Base-by-base conservation (phyloP, 2,797 vertebrate genomes). In the Myioborus melanocephalus region DNA sequence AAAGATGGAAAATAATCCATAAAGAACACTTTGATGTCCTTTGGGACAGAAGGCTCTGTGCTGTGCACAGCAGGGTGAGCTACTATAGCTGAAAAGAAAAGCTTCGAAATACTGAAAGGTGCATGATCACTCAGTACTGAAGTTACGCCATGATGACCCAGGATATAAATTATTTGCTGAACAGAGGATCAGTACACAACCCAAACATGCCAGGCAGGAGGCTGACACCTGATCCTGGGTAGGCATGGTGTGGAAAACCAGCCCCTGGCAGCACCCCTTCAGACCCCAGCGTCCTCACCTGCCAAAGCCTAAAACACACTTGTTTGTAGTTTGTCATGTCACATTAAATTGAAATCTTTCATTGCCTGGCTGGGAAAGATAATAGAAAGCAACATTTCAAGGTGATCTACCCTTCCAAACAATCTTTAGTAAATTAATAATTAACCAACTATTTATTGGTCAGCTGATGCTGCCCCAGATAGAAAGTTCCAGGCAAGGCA, bases 361-460 rank as follows among this genome's bases (percentile, higher is more conserved):
- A 82, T 53, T 93, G 50, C 70, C 65, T 43, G 23, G 12, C 69
- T 79, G 47, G 59, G 43, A 93, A 83, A 46, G 65, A 91, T 83
- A 90, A 94, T 61, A 81, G 44, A 90, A 82, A 93, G 44, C 82
- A 91, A 85, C 79, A 72, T 79, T 97, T 97, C 94, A 94, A 91
- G 91, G 93, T 94, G 91, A 95, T 93, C 95, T 94, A 65, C 39
- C 44, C 53, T 83, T 87, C 80, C 83, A 77, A 96, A 84, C 30
- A 91, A 94, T 88, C 94, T 94, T 89, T 88, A 82, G 18, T 61
- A 53, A 94, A 93, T 91, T 96, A 96, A 97, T 96, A 84, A 93
- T 96, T 97, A 96, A 94, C 95, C 56, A 73, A 69, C 77, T 70
- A 89, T 93, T 93, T 96, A 91, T 84, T 88, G 69, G 89, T 90